These are phyloP conservation scores for Allacma fusca DNA, from an alignment of 2,888 invertebrate genomes.

Conservation along the genomic window DNA sequence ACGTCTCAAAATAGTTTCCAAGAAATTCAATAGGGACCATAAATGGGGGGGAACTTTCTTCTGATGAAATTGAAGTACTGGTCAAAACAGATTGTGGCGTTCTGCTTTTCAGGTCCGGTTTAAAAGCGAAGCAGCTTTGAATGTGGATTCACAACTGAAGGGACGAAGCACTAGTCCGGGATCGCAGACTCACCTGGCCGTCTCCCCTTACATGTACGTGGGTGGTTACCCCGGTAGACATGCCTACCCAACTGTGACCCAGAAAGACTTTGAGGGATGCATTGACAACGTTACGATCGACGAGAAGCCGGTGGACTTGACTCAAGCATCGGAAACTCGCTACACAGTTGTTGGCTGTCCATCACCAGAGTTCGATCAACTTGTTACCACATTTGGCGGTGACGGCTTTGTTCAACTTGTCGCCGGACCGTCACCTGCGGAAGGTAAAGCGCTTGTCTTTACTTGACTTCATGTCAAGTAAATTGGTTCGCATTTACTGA, in stretches of 20 bases:
- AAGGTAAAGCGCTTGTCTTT: too few species aligned
- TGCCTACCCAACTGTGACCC: slow-evolving; percentile 74
- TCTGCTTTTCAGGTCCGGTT: too few species aligned
- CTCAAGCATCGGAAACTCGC: slow-evolving; percentile 78
- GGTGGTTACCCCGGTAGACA: slow-evolving; percentile 82
- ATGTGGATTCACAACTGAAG: slow-evolving; percentile 62
- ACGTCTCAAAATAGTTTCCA: too few species aligned
- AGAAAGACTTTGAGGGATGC: slow-evolving; percentile 89
- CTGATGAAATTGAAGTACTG: too few species aligned
- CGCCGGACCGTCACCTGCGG: slow-evolving; percentile 28
- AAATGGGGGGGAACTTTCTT: too few species aligned
- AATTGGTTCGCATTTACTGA: too few species aligned
- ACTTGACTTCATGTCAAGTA: too few species aligned
- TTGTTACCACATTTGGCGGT: slow-evolving; percentile 57
- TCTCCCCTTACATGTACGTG: slow-evolving; percentile 82
- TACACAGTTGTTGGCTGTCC: slow-evolving; percentile 85
- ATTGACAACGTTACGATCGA: slow-evolving; percentile 83
- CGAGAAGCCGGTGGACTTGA: slow-evolving; percentile 79
- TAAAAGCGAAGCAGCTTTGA: slow-evolving; percentile 18
- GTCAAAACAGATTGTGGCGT: too few species aligned
- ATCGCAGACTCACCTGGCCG: slow-evolving; percentile 64
- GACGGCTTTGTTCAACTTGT: slow-evolving; percentile 54
- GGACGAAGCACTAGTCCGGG: slow-evolving; percentile 64
- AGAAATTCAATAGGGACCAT: too few species aligned
- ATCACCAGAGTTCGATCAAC: slow-evolving; percentile 50